These are phyloP conservation scores for Xiphias gladius DNA, from an alignment of 2,113 vertebrate genomes.

Conservation along the genomic window DNA sequence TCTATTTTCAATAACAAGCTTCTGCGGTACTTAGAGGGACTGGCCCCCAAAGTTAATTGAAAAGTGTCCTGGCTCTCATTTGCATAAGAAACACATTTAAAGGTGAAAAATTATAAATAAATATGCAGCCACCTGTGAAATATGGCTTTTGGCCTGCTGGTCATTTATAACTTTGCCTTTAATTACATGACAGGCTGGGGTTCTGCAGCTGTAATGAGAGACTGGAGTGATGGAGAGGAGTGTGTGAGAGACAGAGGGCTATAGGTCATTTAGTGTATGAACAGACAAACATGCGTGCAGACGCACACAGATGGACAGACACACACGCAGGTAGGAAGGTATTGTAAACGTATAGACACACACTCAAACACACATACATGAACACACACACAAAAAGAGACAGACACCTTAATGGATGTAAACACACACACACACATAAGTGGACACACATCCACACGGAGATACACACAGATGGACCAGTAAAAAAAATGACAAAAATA, in stretches of 20 bases:
- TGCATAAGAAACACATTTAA: slow-evolving; percentile 87
- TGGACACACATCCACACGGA: not conserved
- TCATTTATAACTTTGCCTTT: slow-evolving; percentile 86
- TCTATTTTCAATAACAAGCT: slow-evolving; percentile 80
- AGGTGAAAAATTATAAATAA: slow-evolving; percentile 86
- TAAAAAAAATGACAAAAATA: not conserved
- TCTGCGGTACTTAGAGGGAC: slow-evolving; percentile 74
- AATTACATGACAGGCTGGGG: slow-evolving; percentile 84
- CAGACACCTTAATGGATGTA: not conserved
- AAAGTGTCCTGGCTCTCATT: slow-evolving; percentile 83
- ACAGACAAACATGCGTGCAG: slow-evolving; percentile 60
- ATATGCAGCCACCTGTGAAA: slow-evolving; percentile 84
- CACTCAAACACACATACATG: not conserved
- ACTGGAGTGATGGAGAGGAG: slow-evolving; percentile 83
- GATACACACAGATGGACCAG: not conserved
- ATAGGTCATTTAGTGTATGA: slow-evolving; percentile 74
- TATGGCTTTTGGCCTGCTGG: slow-evolving; percentile 84
- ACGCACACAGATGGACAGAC: slow-evolving; percentile 54
- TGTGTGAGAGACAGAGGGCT: slow-evolving; percentile 71
- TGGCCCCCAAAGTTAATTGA: slow-evolving; percentile 84
- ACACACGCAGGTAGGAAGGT: slow-evolving; percentile 9
- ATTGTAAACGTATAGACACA: slow-evolving; percentile 8
- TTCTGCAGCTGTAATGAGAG: slow-evolving; percentile 83
- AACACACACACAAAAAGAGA: not conserved
- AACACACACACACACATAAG: not conserved